These are phyloP conservation scores for Macrobrachium rosenbergii DNA, from an alignment of 1,140 invertebrate species.

Conservation along the genomic window DNA sequence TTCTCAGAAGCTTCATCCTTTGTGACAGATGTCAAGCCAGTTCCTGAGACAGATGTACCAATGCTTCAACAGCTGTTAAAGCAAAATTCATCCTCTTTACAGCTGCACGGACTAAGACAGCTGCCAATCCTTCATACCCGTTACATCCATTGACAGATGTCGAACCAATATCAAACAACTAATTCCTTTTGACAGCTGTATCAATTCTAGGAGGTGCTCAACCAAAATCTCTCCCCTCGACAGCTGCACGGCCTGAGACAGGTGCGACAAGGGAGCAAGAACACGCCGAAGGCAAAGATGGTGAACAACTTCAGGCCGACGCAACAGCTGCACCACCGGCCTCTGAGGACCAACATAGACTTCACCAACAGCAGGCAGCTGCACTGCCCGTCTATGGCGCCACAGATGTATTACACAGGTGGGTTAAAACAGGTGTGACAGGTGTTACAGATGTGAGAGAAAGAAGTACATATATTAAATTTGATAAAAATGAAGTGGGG, in stretches of 20 bases:
- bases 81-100: too few relatives aligned
- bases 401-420: constrained; percentile 66
- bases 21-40: too few relatives aligned
- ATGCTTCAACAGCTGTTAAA: too few relatives aligned
- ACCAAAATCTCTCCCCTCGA: constrained; percentile 72
- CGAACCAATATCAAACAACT: too few relatives aligned
- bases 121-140: too few relatives aligned
- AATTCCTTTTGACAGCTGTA: not conserved
- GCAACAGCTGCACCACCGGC: constrained; percentile 90
- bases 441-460: too few relatives aligned
- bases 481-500: too few relatives aligned
- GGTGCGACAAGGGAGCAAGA: constrained; percentile 80
- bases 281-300: constrained; percentile 77
- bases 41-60: too few relatives aligned
- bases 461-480: too few relatives aligned
- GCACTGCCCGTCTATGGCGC: constrained; percentile 61
- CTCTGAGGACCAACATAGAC: constrained; percentile 96
- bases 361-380: constrained; percentile 76
- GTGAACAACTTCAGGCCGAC: constrained; percentile 94
- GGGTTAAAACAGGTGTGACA: not conserved
- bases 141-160: too few relatives aligned
- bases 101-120: too few relatives aligned
- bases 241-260: constrained; percentile 89
- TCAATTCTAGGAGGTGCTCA: not conserved
- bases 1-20: too few relatives aligned